phyloP scores from a whole-genome alignment of 1,140 invertebrate species.

The Periplaneta americana region DNA sequence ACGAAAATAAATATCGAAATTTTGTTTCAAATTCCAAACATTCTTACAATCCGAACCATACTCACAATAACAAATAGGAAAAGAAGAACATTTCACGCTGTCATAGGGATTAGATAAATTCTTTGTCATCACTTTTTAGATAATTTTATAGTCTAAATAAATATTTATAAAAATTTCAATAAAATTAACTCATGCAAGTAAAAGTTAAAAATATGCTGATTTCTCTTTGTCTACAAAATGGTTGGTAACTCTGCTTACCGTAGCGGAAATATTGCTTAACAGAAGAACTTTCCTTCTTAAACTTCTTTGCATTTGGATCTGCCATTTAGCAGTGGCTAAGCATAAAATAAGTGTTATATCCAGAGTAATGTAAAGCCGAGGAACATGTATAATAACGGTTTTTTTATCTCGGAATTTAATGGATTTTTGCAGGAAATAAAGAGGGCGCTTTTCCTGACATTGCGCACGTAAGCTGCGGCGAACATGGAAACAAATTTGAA shows the following conservation, averaged over 20 bases:
- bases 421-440: background rate
- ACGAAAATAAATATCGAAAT: too few relatives aligned
- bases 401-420: background rate
- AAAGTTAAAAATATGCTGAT: background rate
- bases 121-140: too few relatives aligned
- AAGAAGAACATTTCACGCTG: too few relatives aligned
- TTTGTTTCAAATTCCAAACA: too few relatives aligned
- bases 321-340: background rate
- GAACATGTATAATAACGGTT: background rate
- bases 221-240: background rate
- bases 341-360: background rate
- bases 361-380: background rate
- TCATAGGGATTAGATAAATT: too few relatives aligned
- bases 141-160: too few relatives aligned
- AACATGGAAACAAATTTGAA: background rate
- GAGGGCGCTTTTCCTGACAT: background rate
- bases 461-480: background rate
- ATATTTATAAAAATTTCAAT: too few relatives aligned
- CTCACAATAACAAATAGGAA: too few relatives aligned
- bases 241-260: background rate
- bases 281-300: background rate
- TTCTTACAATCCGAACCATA: too few relatives aligned
- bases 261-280: background rate
- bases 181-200: too few relatives aligned
- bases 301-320: background rate